A percentile compares a stretch with the other conserved stretches of the same genome.
Conservation (phyloP, 2,113 vertebrate species). For the Eolophus roseicapilla region DNA sequence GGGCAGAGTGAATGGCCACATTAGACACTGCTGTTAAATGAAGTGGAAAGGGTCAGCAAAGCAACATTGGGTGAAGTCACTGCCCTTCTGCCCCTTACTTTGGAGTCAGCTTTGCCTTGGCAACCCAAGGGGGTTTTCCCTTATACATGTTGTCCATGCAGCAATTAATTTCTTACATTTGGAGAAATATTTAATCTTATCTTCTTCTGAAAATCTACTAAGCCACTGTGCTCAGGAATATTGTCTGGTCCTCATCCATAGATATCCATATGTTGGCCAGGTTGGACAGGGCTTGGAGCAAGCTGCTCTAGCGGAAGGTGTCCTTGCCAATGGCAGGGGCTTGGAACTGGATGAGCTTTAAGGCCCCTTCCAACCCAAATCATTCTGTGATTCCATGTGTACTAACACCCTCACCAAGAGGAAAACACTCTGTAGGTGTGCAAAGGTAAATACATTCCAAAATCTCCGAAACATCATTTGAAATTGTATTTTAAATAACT, state of each 20-base stretch:
- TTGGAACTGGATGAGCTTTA: neutral
- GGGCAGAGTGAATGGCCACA: neutral
- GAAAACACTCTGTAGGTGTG: neutral
- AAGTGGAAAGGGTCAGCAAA: neutral
- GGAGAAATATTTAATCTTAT: neutral
- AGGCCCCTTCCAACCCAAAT: neutral
- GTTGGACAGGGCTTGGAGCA: neutral
- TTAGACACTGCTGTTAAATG: neutral
- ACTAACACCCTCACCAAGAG: neutral
- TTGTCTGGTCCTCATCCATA: neutral
- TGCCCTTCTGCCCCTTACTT: neutral
- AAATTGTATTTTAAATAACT: neutral
- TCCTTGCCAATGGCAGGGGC: neutral
- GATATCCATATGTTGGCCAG: neutral
- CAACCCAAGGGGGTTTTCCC: neutral
- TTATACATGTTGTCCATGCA: neutral
- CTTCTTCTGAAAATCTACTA: neutral
- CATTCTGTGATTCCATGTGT: neutral
- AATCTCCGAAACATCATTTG: neutral
- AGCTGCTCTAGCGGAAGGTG: neutral
- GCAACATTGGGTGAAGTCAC: neutral
- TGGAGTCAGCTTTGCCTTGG: neutral
- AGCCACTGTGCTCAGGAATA: neutral
- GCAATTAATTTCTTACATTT: neutral
- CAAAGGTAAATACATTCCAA: neutral